Percentiles rank a stretch among this genome's conserved stretches.
phyloP scores from a whole-genome alignment of 2,113 vertebrate genomes.

The Alouatta palliata region DNA sequence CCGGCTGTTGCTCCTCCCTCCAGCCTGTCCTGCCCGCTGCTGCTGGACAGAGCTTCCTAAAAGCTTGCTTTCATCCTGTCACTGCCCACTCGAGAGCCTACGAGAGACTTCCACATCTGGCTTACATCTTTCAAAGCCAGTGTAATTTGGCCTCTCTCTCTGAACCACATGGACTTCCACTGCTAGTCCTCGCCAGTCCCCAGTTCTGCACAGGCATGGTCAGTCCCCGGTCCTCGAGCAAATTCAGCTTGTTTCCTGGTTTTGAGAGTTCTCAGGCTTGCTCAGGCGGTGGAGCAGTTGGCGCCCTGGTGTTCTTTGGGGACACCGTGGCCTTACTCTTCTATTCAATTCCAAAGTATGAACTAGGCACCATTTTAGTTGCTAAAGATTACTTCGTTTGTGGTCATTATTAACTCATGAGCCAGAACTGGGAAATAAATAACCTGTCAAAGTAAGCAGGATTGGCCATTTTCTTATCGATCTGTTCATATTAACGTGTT shows the following conservation, averaged over 20 bases:
- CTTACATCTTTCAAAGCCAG: background rate
- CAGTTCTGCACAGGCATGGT: accelerated
- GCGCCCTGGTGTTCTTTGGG: background rate
- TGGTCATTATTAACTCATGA: background rate
- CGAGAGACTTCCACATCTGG: background rate
- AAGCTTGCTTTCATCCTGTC: background rate
- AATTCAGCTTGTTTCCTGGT: background rate
- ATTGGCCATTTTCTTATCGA: background rate
- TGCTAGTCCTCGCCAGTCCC: background rate
- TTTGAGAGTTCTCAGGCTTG: background rate
- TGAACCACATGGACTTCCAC: background rate
- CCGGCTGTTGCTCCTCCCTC: background rate
- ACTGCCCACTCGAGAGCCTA: background rate
- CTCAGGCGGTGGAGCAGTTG: background rate
- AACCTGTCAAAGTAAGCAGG: background rate
- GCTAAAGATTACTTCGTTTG: background rate
- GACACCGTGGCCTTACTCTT: background rate
- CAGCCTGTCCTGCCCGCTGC: background rate
- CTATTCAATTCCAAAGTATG: background rate
- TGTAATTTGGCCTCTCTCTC: background rate
- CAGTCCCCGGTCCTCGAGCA: background rate
- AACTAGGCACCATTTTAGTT: background rate
- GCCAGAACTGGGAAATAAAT: background rate
- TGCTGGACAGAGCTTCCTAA: background rate
- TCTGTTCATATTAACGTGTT: background rate